Evolutionary conservation across 2,888 invertebrate species (phyloP).

Genomic region (Adelognathus sp.): DNA sequence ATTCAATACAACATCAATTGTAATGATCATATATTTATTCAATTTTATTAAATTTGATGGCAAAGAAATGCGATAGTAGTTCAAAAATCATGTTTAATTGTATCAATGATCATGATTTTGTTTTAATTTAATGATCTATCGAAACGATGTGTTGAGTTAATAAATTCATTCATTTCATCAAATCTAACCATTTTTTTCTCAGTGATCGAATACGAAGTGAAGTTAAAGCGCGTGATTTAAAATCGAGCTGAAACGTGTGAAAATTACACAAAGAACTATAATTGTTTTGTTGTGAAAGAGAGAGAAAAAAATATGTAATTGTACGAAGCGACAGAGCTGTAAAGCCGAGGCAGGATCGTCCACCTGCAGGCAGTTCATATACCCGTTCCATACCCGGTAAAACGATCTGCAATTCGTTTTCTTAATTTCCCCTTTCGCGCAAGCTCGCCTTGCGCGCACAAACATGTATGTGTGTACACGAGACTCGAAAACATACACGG

Average conservation of each 20-base stretch:
- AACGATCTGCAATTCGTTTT: conserved; percentile 50
- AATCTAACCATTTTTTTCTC: background rate
- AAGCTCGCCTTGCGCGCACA: background rate
- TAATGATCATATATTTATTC: background rate
- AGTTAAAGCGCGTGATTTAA: background rate
- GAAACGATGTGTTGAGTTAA: background rate
- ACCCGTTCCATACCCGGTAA: background rate
- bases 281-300: background rate
- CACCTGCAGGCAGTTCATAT: conserved; percentile 26
- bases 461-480: background rate
- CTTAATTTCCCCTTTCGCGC: conserved; percentile 41
- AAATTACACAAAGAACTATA: background rate
- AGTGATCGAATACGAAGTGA: background rate
- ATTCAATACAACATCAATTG: conserved; percentile 8
- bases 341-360: background rate
- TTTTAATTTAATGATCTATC: background rate
- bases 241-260: background rate
- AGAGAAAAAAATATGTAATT: conserved; percentile 5
- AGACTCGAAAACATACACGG: background rate
- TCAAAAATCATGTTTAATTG: too few species aligned
- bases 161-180: background rate
- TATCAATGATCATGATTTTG: too few species aligned
- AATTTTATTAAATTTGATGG: too few species aligned
- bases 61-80: too few species aligned
- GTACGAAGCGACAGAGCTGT: conserved; percentile 15